These are phyloP conservation scores for Danio aesculapii DNA, from an alignment of 2,797 vertebrate species.

Conservation along the genomic window DNA sequence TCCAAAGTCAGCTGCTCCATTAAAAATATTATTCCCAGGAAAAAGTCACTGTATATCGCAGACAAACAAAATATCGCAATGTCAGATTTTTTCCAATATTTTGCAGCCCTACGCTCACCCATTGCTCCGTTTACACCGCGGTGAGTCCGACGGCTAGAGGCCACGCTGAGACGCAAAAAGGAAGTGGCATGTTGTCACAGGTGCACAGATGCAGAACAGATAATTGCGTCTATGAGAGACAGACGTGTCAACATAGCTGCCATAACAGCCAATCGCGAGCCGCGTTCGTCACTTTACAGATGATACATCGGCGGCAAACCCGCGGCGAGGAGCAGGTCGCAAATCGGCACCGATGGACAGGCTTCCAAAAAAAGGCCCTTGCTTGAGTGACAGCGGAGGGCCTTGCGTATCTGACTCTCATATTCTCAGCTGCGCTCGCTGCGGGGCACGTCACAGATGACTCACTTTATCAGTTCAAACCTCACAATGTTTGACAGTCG, in stretches of 20 bases:
- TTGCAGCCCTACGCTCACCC: not conserved
- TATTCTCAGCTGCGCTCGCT: slow-evolving; percentile 51
- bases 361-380: slow-evolving; percentile 21
- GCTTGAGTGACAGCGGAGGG: slow-evolving; percentile 37
- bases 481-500: slow-evolving; percentile 37
- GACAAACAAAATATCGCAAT: too few species aligned
- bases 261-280: slow-evolving; percentile 41
- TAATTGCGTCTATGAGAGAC: slow-evolving; percentile 53
- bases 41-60: too few species aligned
- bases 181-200: slow-evolving; percentile 51
- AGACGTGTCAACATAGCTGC: slow-evolving; percentile 44
- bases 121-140: not conserved
- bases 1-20: too few species aligned
- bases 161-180: slow-evolving; percentile 35
- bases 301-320: slow-evolving; percentile 30
- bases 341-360: slow-evolving; percentile 28
- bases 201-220: slow-evolving; percentile 46
- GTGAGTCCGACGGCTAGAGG: slow-evolving; percentile 16
- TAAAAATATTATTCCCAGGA: too few species aligned
- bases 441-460: slow-evolving; percentile 50
- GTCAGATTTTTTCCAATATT: too few species aligned
- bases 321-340: slow-evolving; percentile 2
- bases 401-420: slow-evolving; percentile 41
- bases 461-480: slow-evolving; percentile 44
- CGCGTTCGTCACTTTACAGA: slow-evolving; percentile 38